A percentile compares a stretch with the other conserved stretches of the same genome.
These are phyloP conservation scores for Chaetodon auriga DNA, from an alignment of 2,113 vertebrate species.

Conservation along the genomic window DNA sequence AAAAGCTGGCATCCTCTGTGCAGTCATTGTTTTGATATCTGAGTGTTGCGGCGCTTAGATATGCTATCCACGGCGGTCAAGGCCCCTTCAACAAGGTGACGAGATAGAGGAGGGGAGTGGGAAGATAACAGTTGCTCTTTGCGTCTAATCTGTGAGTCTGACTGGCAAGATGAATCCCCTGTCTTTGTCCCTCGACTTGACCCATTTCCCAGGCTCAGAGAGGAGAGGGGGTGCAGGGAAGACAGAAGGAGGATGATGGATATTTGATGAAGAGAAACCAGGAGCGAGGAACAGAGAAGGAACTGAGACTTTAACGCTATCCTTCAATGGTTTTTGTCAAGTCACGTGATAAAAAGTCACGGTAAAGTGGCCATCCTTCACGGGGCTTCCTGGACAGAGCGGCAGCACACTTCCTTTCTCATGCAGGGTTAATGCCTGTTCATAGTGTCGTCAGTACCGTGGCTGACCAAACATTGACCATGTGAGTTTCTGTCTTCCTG, in stretches of 20 bases:
- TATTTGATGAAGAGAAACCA: conserved; percentile 66
- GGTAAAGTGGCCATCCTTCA: neutral
- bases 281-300: neutral
- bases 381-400: conserved; percentile 17
- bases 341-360: conserved; percentile 1
- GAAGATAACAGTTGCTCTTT: conserved; percentile 19
- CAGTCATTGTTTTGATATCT: neutral
- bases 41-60: neutral
- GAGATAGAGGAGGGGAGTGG: neutral
- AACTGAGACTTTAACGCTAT: neutral
- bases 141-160: conserved; percentile 15
- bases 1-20: neutral
- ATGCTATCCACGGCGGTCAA: neutral
- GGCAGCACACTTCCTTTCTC: conserved; percentile 26
- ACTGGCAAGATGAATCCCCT: conserved; percentile 40
- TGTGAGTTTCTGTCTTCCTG: neutral
- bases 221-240: neutral
- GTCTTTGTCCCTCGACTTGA: conserved; percentile 37
- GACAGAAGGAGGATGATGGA: conserved; percentile 64
- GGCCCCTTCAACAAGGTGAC: neutral
- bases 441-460: neutral
- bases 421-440: conserved; percentile 5
- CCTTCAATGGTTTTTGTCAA: conserved; percentile 16
- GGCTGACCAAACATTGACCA: neutral
- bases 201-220: conserved; percentile 61